Percentiles rank a stretch among this genome's conserved stretches.
phyloP scores from a whole-genome alignment of 2,113 vertebrate genomes.

The Corvus moneduloides region DNA sequence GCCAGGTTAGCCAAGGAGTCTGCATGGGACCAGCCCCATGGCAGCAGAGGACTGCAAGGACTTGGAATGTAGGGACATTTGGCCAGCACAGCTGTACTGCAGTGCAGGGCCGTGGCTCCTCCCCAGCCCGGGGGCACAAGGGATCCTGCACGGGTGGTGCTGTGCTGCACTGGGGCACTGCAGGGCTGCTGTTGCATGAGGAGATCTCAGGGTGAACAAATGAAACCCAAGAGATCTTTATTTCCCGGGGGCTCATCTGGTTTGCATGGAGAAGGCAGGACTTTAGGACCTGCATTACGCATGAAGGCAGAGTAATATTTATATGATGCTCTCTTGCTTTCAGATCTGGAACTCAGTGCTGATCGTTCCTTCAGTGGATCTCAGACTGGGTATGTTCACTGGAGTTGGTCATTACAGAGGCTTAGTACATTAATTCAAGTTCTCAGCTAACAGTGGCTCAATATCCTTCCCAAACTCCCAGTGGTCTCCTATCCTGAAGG shows the following conservation, averaged over 20 bases:
- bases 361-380: neutral
- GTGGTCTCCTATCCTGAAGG: neutral
- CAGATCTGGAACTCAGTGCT: neutral
- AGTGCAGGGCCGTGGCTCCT: neutral
- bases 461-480: neutral
- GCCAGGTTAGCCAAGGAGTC: neutral
- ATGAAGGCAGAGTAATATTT: neutral
- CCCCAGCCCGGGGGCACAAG: neutral
- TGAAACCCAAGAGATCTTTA: neutral
- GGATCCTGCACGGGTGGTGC: neutral
- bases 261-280: neutral
- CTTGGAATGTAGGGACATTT: neutral
- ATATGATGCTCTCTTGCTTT: neutral
- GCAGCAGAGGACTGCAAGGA: neutral
- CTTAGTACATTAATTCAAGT: neutral
- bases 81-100: neutral
- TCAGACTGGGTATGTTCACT: neutral
- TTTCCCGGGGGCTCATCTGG: neutral
- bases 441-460: neutral
- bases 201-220: neutral
- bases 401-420: neutral
- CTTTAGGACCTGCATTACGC: neutral
- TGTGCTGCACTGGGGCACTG: neutral
- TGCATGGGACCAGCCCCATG: neutral
- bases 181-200: neutral